Base-by-base conservation (phyloP, 2,888 invertebrate genomes). In the Aricia artaxerxes region DNA sequence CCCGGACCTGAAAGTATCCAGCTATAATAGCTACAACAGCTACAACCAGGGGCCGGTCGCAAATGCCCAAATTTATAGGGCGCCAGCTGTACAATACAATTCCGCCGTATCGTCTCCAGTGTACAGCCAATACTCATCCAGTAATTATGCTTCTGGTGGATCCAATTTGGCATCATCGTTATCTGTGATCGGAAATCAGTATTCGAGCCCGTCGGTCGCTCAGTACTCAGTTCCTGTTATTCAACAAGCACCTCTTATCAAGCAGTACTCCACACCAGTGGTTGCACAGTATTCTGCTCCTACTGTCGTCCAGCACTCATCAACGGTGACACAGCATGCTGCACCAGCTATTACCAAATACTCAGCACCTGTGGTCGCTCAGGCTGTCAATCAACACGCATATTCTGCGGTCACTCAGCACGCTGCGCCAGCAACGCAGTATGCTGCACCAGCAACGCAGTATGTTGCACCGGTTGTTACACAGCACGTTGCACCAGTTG, bases 1-100 rank as follows among this genome's bases (percentile, higher is more conserved):
- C 0, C 87, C 91, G 0, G 87, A 88, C n/a, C 84, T 94, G 49
- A 90, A 87, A 83, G 82, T 84, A 2, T 76, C 76, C 53, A 76
- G 76, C 38, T 72, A 82, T 73, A 83, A 80, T 78, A 78, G 81
- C 76, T 83, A 83, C 64, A 82, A 81, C 64, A 78, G 81, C 76
- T 83, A 83, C 64, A 82, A 81, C 64, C 83, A 83, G 61, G 80
- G 84, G 49, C 80, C 83, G 72, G 79, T 80, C 4, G 79, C 84
- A 13, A 84, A 83, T 78, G 80, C 85, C 79, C 83, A 85, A 73
- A 82, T 82, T 16, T 83, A 83, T 79, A 84, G 82, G 81, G 84
- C 85, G 16, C 85, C 87, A 79, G 80, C 81, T 40, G 77, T 79
- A 38, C 83, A 84, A 64, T 84, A 83, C 35, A 44, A 49, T 2